Evolutionary conservation across 2,113 vertebrate species (phyloP).

Genomic region (Osmerus mordax): DNA sequence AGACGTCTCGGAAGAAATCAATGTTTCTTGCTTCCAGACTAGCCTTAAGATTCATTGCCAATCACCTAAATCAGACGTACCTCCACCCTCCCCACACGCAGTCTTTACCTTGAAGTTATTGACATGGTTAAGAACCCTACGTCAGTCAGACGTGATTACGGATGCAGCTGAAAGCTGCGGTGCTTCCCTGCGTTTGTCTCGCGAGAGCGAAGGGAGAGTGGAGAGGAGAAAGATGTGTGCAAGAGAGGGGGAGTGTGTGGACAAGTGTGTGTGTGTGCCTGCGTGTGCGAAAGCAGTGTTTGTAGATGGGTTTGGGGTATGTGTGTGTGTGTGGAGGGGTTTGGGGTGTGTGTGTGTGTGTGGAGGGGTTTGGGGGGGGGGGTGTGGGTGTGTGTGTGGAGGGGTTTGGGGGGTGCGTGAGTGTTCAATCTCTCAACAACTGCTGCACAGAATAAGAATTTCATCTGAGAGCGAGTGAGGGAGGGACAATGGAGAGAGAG

Average conservation of each 20-base stretch:
- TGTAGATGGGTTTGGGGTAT: background rate
- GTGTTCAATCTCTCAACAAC: constrained; percentile 39
- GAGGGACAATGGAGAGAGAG: constrained; percentile 3
- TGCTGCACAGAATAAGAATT: constrained; percentile 40
- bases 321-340: background rate
- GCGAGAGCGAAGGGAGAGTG: background rate
- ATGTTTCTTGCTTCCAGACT: background rate
- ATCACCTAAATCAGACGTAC: constrained; percentile 36
- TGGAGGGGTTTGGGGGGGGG: background rate
- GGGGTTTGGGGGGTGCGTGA: background rate
- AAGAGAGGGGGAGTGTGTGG: background rate
- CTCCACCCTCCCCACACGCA: constrained; percentile 2
- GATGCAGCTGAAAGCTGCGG: constrained; percentile 4
- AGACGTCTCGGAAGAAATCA: constrained; percentile 11
- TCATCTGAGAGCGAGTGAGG: constrained; percentile 13
- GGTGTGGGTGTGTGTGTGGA: constrained; percentile 7
- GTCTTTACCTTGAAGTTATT: constrained; percentile 45
- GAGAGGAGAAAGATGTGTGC: background rate
- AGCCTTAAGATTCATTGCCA: constrained; percentile 40
- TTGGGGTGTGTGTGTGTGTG: too few species aligned
- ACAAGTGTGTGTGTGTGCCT: background rate
- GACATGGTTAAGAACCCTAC: constrained; percentile 27
- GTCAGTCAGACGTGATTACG: constrained; percentile 34
- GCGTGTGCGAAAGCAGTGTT: background rate
- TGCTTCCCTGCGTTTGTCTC: background rate